A percentile compares a stretch with the other conserved stretches of the same genome.
These are phyloP conservation scores for Drosophila biarmipes DNA, from an alignment of 1,140 invertebrate species.

Conservation along the genomic window DNA sequence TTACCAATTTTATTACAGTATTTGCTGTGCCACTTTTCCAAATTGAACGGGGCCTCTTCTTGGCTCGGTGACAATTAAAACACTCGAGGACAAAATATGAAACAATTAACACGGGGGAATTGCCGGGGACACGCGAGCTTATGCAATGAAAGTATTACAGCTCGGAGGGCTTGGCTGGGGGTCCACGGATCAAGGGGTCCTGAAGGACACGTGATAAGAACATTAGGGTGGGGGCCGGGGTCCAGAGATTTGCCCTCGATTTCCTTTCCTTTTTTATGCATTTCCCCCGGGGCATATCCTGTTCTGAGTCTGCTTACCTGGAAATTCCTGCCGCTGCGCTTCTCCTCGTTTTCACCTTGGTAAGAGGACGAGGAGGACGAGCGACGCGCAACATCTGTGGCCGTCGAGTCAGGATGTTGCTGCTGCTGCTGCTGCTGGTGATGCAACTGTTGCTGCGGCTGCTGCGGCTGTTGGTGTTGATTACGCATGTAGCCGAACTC, in stretches of 20 bases:
- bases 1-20: slow-evolving; percentile 53
- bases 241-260: slow-evolving; percentile 17
- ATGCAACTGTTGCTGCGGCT: slow-evolving; percentile 45
- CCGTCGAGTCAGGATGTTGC: slow-evolving; percentile 83
- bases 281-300: slow-evolving; percentile 48
- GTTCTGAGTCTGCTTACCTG: slow-evolving; percentile 74
- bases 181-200: neutral
- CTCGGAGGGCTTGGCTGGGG: neutral
- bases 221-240: slow-evolving; percentile 44
- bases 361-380: slow-evolving; percentile 77
- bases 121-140: slow-evolving; percentile 64
- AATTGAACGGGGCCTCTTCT: slow-evolving; percentile 58
- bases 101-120: slow-evolving; percentile 78
- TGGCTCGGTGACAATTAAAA: slow-evolving; percentile 62
- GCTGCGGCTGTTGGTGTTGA: slow-evolving; percentile 74
- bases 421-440: slow-evolving; percentile 64
- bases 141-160: slow-evolving; percentile 49
- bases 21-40: slow-evolving; percentile 71
- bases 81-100: slow-evolving; percentile 71
- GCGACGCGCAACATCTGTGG: slow-evolving; percentile 78
- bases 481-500: slow-evolving; percentile 76
- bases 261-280: neutral
- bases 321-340: slow-evolving; percentile 80
- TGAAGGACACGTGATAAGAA: slow-evolving; percentile 58
- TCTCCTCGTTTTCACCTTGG: slow-evolving; percentile 77